These are phyloP conservation scores for Conops quadrifasciatus DNA, from an alignment of 2,888 invertebrate species.

Conservation along the genomic window DNA sequence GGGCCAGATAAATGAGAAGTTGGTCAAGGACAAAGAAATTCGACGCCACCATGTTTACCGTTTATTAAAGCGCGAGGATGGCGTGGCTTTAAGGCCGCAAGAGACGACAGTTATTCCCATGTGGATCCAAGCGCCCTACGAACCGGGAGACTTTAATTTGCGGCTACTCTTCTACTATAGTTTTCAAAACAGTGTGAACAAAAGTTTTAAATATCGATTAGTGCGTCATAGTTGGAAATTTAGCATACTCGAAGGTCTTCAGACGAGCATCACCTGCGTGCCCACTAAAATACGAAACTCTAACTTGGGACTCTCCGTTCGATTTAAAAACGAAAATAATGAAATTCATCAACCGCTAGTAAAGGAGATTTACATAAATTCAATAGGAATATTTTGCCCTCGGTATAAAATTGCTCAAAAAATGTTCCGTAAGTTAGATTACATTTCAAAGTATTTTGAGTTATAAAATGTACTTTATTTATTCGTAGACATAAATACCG, in stretches of 20 bases:
- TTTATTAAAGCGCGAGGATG: slow-evolving; percentile 49
- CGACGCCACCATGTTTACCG: slow-evolving; percentile 63
- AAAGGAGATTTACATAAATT: slow-evolving; percentile 59
- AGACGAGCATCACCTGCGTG: slow-evolving; percentile 67
- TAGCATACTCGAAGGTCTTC: slow-evolving; percentile 71
- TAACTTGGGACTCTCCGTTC: slow-evolving; percentile 72
- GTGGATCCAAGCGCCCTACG: slow-evolving; percentile 77
- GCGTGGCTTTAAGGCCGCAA: slow-evolving; percentile 56
- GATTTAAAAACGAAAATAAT: slow-evolving; percentile 76
- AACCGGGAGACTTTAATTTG: slow-evolving; percentile 71
- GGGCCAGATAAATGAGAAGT: slow-evolving; percentile 61
- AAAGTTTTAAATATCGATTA: slow-evolving; percentile 67
- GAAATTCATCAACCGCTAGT: slow-evolving; percentile 68
- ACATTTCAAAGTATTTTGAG: neutral
- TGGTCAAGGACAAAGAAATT: slow-evolving; percentile 64
- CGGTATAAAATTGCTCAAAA: slow-evolving; percentile 56
- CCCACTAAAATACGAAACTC: slow-evolving; percentile 68
- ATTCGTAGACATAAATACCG: slow-evolving; percentile 57
- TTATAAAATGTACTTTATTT: slow-evolving; percentile 1
- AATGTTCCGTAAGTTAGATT: slow-evolving; percentile 54
- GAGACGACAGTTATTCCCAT: slow-evolving; percentile 63
- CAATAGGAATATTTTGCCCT: slow-evolving; percentile 58
- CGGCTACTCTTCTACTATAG: slow-evolving; percentile 81
- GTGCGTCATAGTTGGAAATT: slow-evolving; percentile 74
- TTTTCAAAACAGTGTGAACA: slow-evolving; percentile 55